Evolutionary conservation across 2,797 vertebrate species (phyloP).

Genomic region (Gallinago solitaria): DNA sequence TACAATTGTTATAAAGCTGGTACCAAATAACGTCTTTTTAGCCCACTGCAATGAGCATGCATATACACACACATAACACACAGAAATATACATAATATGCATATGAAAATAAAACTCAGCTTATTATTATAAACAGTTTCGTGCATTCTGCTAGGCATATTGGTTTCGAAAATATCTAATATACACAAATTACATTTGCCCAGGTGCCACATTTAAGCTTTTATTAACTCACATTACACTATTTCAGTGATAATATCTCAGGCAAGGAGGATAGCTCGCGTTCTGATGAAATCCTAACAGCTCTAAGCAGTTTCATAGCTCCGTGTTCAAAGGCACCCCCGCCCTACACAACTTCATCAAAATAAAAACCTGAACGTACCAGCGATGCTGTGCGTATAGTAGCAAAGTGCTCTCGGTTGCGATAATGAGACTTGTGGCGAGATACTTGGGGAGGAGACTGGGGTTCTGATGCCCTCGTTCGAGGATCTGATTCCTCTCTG

Average conservation of each 20-base stretch:
- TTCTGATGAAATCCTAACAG: background rate
- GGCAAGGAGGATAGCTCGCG: background rate
- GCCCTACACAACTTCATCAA: background rate
- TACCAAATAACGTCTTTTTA: constrained; percentile 4
- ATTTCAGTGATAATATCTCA: background rate
- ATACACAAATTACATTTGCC: background rate
- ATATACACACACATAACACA: background rate
- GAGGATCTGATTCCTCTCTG: constrained; percentile 86
- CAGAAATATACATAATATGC: background rate
- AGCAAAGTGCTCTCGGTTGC: constrained; percentile 98
- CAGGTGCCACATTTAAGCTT: background rate
- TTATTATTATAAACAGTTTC: background rate
- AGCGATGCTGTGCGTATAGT: constrained; percentile 97
- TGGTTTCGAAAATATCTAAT: background rate
- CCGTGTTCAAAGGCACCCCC: background rate
- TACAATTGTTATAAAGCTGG: background rate
- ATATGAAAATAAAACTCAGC: background rate
- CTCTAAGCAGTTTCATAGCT: background rate
- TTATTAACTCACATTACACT: background rate
- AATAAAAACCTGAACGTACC: constrained; percentile 74
- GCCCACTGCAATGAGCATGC: background rate
- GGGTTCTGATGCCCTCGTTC: constrained; percentile 85
- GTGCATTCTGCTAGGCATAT: background rate
- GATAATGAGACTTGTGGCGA: constrained; percentile 91
- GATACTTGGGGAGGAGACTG: constrained; percentile 92